Conservation (phyloP, 1,140 invertebrate species). For the Lerema accius region DNA sequence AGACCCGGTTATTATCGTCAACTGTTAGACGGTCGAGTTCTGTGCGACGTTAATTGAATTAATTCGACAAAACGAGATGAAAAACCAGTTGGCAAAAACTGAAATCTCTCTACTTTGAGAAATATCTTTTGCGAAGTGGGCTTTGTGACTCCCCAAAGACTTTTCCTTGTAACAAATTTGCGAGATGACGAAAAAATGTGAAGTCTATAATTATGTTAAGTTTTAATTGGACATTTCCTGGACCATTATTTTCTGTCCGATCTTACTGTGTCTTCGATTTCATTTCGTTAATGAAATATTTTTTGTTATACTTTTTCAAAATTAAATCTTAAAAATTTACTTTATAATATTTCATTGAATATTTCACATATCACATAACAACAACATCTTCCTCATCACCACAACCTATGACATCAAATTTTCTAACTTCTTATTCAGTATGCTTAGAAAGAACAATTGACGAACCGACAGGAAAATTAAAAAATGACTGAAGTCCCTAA, state of each 20-base stretch:
- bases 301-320: too few species aligned
- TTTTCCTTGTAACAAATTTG: not conserved
- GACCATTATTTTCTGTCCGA: not conserved
- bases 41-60: slow-evolving; percentile 17
- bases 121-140: slow-evolving; percentile 1
- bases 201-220: slow-evolving; percentile 1
- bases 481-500: too few species aligned
- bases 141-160: not conserved
- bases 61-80: slow-evolving; percentile 20
- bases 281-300: not conserved
- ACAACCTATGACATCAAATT: too few species aligned
- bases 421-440: too few species aligned
- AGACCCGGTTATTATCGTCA: slow-evolving; percentile 20
- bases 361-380: too few species aligned
- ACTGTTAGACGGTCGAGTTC: slow-evolving; percentile 11
- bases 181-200: not conserved
- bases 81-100: not conserved
- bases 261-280: not conserved
- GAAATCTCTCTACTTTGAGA: slow-evolving; percentile 1
- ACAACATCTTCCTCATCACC: too few species aligned
- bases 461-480: not conserved
- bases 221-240: slow-evolving; percentile 11
- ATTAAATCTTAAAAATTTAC: too few species aligned
- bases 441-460: not conserved
- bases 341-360: too few species aligned